Evolutionary conservation across 2,797 vertebrate species (phyloP), one percentile per base, ranked within the genome.

Genomic region (Pogoniulus pusillus): DNA sequence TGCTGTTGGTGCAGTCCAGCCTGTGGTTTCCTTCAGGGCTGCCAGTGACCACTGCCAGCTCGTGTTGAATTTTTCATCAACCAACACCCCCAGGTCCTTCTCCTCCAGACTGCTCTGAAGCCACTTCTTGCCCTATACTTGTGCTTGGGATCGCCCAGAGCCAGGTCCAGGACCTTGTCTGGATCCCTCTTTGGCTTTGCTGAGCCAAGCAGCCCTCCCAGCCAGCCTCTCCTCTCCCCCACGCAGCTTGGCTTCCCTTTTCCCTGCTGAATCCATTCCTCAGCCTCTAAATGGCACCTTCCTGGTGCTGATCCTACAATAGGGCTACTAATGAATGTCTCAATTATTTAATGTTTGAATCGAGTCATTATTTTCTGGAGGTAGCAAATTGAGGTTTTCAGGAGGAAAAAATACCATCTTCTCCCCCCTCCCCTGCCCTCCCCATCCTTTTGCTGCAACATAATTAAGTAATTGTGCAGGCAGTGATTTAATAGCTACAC

Each of bases 401-500:
- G 87, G 83, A 95, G 90, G 74, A 94, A 96, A 96, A 93, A 95
- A 93, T 94, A 95, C 85, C 92, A 93, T 89, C 84, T 76, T 10
- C 71, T 34, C 32, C 74, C 71, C 74, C 71, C 11, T 71, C 54
- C 47, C 32, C 16, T 72, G 71, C 76, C 91, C 86, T 68, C 83
- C 45, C 32, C 14, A 41, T 58, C 37, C 59, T 81, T 77, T 71
- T 43, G 35, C 77, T 72, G 62, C 89, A 87, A 63, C 95, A 94
- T 97, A 97, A 97, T 98, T 97, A 97, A 96, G 95, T 96, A 97
- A 97, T 97, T 97, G 82, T 96, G 85, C 95, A 96, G 96, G 96
- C 96, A 94, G 90, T 95, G 96, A 97, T 97, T 96, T 97, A 97
- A 96, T 96, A 95, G 96, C 87, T 97, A 94, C 93, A 93, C 93